A percentile compares a stretch with the other conserved stretches of the same genome.
Conservation (phyloP, 1,140 invertebrate genomes). For the Maniola jurtina region DNA sequence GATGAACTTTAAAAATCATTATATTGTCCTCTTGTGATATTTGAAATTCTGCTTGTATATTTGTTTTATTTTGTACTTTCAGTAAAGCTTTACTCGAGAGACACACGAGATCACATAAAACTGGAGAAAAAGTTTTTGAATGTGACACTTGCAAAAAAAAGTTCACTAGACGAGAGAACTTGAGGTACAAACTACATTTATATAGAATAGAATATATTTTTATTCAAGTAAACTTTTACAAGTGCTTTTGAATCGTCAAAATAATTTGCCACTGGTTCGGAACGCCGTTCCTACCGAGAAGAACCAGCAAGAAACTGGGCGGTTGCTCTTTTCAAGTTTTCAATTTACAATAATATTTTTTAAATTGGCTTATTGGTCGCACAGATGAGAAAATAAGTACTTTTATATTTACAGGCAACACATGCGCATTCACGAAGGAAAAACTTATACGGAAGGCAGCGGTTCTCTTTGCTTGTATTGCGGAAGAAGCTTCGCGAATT, state of each 20-base stretch:
- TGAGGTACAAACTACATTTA: constrained; percentile 44
- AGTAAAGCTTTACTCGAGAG: constrained; percentile 74
- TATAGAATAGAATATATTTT: too few relatives aligned
- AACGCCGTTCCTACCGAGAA: too few relatives aligned
- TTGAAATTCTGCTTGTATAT: too few relatives aligned
- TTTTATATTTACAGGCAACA: constrained; percentile 53
- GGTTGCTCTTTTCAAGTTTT: too few relatives aligned
- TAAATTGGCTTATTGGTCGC: background rate
- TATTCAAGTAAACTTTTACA: too few relatives aligned
- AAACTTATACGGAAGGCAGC: constrained; percentile 20
- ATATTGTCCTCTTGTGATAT: too few relatives aligned
- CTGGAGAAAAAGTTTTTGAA: constrained; percentile 70
- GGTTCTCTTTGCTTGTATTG: constrained; percentile 78
- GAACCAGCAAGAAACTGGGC: too few relatives aligned
- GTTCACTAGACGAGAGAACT: constrained; percentile 77
- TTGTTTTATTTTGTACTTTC: constrained; percentile 21
- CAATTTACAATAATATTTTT: too few relatives aligned
- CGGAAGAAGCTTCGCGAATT: constrained; percentile 79
- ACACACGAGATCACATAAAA: constrained; percentile 73
- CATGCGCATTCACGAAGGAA: constrained; percentile 51
- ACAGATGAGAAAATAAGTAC: background rate
- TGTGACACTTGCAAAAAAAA: constrained; percentile 77
- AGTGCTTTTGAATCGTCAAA: too few relatives aligned
- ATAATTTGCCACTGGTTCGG: too few relatives aligned
- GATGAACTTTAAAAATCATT: too few relatives aligned